A percentile compares a stretch with the other conserved stretches of the same genome.
phyloP scores from a whole-genome alignment of 35 echinoderm and acorn worm genomes.

The Patiria miniata region DNA sequence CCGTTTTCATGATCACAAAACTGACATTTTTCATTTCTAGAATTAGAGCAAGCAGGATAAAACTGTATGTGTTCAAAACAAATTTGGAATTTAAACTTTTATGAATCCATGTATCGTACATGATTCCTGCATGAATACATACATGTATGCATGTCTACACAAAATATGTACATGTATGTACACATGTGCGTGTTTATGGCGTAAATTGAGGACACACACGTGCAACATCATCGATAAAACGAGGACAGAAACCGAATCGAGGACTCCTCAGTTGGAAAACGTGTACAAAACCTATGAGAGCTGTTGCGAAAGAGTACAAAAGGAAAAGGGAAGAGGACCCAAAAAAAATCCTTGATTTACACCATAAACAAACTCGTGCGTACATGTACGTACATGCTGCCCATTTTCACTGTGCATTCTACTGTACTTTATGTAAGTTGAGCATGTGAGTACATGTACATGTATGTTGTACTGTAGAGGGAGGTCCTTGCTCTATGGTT shows the following conservation, averaged over 20 bases:
- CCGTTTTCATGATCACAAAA: background rate
- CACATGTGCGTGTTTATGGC: too few species aligned
- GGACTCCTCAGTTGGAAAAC: too few species aligned
- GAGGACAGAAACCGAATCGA: too few species aligned
- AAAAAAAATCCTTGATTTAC: too few species aligned
- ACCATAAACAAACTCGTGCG: too few species aligned
- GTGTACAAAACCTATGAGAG: too few species aligned
- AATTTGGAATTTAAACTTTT: background rate
- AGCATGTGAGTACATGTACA: background rate
- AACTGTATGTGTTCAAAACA: constrained; percentile 1
- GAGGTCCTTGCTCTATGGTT: background rate
- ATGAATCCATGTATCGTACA: background rate
- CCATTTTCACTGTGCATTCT: background rate
- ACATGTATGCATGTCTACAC: background rate
- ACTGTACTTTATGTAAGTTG: background rate
- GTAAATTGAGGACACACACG: too few species aligned
- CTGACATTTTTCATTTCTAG: background rate
- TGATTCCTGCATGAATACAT: background rate
- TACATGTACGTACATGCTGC: background rate
- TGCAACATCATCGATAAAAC: too few species aligned
- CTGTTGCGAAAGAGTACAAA: too few species aligned
- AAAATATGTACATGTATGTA: background rate
- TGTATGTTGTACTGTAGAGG: background rate
- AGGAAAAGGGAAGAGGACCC: too few species aligned
- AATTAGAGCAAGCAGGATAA: background rate